Evolutionary conservation across 92 coral and sea anemone species (phyloP).

Genomic region (Umimayanthus chanpuru): DNA sequence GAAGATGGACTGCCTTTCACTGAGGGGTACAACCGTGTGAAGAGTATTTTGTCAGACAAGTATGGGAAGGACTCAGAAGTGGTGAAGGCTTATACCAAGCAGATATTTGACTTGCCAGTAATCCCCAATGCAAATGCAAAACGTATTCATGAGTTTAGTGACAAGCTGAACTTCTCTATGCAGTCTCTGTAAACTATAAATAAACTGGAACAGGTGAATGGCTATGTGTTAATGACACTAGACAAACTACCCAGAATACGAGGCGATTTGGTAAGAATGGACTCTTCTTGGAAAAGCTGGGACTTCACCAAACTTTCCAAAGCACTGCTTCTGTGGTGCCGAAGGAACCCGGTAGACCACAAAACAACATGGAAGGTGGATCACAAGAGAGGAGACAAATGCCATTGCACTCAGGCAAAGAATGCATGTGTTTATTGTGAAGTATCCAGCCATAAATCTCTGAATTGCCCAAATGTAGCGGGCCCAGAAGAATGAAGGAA

Average conservation of each 20-base stretch:
- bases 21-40: conserved; percentile 57
- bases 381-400: not conserved
- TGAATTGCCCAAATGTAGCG: conserved; percentile 18
- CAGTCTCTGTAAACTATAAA: conserved; percentile 20
- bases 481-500: conserved; percentile 2
- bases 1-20: conserved; percentile 51
- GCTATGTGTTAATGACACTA: conserved; percentile 28
- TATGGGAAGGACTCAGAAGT: conserved; percentile 51
- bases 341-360: conserved; percentile 17
- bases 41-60: conserved; percentile 38
- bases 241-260: conserved; percentile 39
- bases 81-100: conserved; percentile 58
- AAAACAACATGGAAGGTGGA: not conserved
- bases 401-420: not conserved
- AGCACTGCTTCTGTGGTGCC: conserved; percentile 32
- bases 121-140: conserved; percentile 33
- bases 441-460: not conserved
- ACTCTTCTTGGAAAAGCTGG: conserved; percentile 33
- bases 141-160: conserved; percentile 25
- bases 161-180: conserved; percentile 3
- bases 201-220: conserved; percentile 39
- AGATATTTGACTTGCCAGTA: conserved; percentile 46
- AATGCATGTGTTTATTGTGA: conserved; percentile 32
- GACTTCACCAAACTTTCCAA: conserved; percentile 33
- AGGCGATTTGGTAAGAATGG: conserved; percentile 28